phyloP scores from a whole-genome alignment of 2,888 invertebrate genomes.

The Rotaria magnacalcarata region DNA sequence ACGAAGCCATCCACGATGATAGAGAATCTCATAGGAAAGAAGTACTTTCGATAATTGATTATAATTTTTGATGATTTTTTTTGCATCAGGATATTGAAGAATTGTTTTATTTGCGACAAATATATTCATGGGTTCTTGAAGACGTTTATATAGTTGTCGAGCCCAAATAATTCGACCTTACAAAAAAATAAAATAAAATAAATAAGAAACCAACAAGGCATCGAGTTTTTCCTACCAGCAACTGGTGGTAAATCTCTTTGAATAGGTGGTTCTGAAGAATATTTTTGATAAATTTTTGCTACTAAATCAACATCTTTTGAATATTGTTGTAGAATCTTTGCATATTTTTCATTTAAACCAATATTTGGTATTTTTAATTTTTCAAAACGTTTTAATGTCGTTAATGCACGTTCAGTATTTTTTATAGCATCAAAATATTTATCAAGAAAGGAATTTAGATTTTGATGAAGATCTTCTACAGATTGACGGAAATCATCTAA shows the following conservation, averaged over 20 bases:
- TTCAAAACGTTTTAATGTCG: constrained; percentile 56
- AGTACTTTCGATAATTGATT: constrained; percentile 59
- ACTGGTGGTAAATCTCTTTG: constrained; percentile 84
- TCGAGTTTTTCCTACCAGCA: constrained; percentile 65
- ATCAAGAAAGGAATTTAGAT: constrained; percentile 51
- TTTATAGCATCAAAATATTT: constrained; percentile 55
- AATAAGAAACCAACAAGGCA: neutral
- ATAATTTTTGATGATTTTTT: constrained; percentile 58
- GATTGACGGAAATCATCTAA: constrained; percentile 74
- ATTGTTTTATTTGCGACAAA: constrained; percentile 49
- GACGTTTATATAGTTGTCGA: constrained; percentile 57
- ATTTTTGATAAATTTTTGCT: constrained; percentile 77
- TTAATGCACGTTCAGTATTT: constrained; percentile 55
- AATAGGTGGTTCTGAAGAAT: constrained; percentile 81
- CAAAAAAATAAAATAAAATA: neutral
- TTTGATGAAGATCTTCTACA: constrained; percentile 72
- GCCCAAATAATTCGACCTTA: constrained; percentile 57
- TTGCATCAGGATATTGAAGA: constrained; percentile 51
- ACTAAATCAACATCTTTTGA: constrained; percentile 82
- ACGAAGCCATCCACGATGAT: constrained; percentile 58
- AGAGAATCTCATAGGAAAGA: constrained; percentile 58
- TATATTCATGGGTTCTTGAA: constrained; percentile 59
- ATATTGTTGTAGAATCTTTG: constrained; percentile 58
- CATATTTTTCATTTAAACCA: constrained; percentile 59
- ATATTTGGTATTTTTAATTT: constrained; percentile 55